Evolutionary conservation across 2,113 vertebrate genomes (phyloP), one percentile per base, ranked within the genome.

Genomic region (Baryphthengus martii): DNA sequence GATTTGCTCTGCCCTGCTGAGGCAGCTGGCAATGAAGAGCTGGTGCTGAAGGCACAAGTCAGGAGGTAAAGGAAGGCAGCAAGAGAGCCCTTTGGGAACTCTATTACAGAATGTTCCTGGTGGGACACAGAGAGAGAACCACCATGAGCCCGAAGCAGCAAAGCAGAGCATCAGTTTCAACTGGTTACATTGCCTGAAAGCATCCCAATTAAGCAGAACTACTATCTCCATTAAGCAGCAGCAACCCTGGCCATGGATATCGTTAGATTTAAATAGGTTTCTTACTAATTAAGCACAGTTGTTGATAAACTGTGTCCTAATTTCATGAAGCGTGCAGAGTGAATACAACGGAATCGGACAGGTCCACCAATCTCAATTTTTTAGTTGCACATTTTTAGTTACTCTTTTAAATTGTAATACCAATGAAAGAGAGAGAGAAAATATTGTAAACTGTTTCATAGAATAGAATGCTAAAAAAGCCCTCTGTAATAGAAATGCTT

Each of bases 231-330:
- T 56, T 84, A 58, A 93, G 88, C 82, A 88, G 88, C 42, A 40
- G 39, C 89, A 91, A n/a, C 82, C 12, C 50, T 74, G 65, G 68
- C 59, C 63, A 5, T 88, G 76, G 6, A 1, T 52, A 84, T 89
- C 82, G 80, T 90, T 86, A 77, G 72, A 45, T 83, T 91, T 90
- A 90, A 95, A 66, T 90, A 77, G 63, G 71, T 90, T 93, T 85
- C 59, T 83, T 86, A 85, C 88, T 94, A 91, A 96, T 96, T 90
- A 91, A 90, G 37, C 9, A 23, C 74, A 80, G 63, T 88, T 89
- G 71, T 45, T 94, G 78, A 83, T 96, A 83, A 93, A 56, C 63
- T 86, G 39, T 59, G 91, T 83, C 75, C 63, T 67, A 33, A 87
- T 91, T 96, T 82, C 1, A 21, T 85, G 86, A 42, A 91, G 73